These are phyloP conservation scores for Lagenorhynchus albirostris DNA, from an alignment of 2,113 vertebrate genomes.

Conservation along the genomic window DNA sequence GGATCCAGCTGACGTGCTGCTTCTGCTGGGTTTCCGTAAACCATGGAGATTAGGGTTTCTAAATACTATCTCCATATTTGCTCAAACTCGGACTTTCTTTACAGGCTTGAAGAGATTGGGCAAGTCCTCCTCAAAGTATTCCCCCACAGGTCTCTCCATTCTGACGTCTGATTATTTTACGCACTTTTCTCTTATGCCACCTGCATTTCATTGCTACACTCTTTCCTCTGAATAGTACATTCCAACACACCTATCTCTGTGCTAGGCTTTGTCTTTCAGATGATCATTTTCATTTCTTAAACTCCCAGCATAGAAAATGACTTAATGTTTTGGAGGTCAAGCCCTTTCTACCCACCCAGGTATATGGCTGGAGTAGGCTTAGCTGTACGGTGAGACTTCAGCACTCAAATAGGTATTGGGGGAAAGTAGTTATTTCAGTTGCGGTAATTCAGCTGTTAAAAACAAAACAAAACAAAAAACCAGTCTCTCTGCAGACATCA, in stretches of 20 bases:
- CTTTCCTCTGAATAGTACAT: neutral
- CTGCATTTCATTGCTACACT: neutral
- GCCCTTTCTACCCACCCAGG: neutral
- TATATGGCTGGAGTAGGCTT: neutral
- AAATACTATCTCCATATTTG: neutral
- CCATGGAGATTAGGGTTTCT: neutral
- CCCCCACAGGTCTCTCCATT: neutral
- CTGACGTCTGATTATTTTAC: neutral
- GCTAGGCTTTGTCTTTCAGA: conserved; percentile 5
- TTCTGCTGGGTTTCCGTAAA: neutral
- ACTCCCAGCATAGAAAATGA: neutral
- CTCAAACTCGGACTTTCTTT: neutral
- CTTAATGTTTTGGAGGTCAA: conserved; percentile 28
- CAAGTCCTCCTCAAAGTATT: neutral
- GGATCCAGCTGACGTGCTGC: neutral
- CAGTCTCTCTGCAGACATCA: neutral
- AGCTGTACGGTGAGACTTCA: neutral
- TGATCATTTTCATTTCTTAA: conserved; percentile 14
- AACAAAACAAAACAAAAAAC: neutral
- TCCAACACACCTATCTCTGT: neutral
- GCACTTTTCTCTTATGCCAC: neutral
- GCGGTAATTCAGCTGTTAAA: conserved; percentile 26
- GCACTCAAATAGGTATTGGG: neutral
- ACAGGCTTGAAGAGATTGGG: neutral
- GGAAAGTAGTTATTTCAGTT: neutral